These are phyloP conservation scores for Rotaria sp. DNA, from an alignment of 2,888 invertebrate genomes.

Conservation along the genomic window DNA sequence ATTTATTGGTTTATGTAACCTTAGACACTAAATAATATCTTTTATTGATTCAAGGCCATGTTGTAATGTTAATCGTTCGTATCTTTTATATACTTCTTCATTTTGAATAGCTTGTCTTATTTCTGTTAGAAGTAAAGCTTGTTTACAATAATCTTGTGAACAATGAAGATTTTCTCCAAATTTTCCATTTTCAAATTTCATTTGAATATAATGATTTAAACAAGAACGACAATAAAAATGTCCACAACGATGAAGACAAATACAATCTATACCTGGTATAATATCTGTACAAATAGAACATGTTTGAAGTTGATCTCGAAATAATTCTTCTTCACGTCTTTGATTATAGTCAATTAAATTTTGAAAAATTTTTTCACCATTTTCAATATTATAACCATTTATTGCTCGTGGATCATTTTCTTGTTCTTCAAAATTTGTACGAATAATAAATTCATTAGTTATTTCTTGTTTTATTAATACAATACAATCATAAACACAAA, in stretches of 20 bases:
- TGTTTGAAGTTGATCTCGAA: conserved; percentile 12
- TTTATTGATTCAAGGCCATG: background rate
- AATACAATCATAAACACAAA: conserved; percentile 25
- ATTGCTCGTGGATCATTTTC: background rate
- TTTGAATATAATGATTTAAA: background rate
- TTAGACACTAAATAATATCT: background rate
- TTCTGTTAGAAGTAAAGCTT: background rate
- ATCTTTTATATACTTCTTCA: background rate
- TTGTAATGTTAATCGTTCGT: background rate
- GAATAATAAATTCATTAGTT: background rate
- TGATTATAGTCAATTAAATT: background rate
- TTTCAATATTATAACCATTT: background rate
- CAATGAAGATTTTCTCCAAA: background rate
- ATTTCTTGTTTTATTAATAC: background rate
- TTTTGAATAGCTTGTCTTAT: background rate
- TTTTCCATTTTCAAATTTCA: background rate
- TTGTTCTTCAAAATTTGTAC: background rate
- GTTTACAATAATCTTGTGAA: background rate
- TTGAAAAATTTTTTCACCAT: background rate
- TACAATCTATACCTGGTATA: background rate
- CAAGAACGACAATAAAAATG: conserved; percentile 12
- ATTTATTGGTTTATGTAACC: background rate
- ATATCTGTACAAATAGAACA: conserved; percentile 13
- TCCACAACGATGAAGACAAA: conserved; percentile 6
- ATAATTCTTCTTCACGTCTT: background rate